These are phyloP conservation scores for Rhinopomastus cyanomelas DNA, from an alignment of 2,113 vertebrate species.

Conservation along the genomic window DNA sequence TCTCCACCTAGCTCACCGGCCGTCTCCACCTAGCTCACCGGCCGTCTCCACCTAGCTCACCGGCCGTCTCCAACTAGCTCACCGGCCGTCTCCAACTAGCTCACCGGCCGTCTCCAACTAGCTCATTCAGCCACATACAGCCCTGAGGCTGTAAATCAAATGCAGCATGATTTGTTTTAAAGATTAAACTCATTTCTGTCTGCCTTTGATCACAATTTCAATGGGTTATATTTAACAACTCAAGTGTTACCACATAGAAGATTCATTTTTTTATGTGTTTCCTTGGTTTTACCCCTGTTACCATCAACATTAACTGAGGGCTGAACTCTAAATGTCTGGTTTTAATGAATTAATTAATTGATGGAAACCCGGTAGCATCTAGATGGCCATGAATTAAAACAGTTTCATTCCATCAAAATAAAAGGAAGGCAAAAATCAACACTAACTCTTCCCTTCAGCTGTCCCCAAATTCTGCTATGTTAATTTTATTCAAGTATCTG, in stretches of 20 bases:
- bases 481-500: not conserved
- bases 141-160: not conserved
- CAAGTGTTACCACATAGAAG: not conserved
- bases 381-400: not conserved
- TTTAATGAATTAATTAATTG: too few species aligned
- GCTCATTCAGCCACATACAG: not conserved
- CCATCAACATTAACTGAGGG: not conserved
- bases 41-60: not conserved
- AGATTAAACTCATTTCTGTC: not conserved
- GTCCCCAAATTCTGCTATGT: not conserved
- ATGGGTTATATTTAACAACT: not conserved
- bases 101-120: not conserved
- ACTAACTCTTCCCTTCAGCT: not conserved
- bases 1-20: not conserved
- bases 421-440: not conserved
- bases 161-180: not conserved
- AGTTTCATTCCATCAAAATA: not conserved
- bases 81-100: not conserved
- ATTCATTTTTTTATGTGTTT: not conserved
- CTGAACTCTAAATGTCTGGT: not conserved
- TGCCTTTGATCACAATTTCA: not conserved
- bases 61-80: not conserved
- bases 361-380: not conserved
- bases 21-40: too few species aligned
- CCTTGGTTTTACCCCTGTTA: not conserved